Evolutionary conservation across 2,888 invertebrate genomes (phyloP).

Genomic region (Drosophila bunnanda): DNA sequence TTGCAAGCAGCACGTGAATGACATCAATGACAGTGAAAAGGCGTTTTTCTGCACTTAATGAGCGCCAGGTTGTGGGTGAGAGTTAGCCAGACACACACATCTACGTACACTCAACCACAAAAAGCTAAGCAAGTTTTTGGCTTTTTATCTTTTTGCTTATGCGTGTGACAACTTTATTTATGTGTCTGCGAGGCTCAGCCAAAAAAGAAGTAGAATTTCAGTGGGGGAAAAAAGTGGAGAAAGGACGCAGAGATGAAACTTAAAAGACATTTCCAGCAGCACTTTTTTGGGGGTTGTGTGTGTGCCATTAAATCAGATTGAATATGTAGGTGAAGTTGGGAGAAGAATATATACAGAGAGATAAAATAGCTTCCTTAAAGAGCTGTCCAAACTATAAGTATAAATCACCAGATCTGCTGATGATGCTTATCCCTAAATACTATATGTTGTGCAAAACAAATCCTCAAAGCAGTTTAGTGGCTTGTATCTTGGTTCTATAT

Average conservation of each 20-base stretch:
- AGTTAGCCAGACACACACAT: slow-evolving; percentile 26
- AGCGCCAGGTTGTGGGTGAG: slow-evolving; percentile 41
- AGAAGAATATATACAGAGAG: slow-evolving; percentile 1
- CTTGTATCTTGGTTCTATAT: not conserved
- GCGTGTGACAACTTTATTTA: slow-evolving; percentile 73
- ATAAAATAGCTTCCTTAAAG: slow-evolving; percentile 32
- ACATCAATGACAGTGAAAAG: slow-evolving; percentile 78
- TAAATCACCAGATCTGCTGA: slow-evolving; percentile 27
- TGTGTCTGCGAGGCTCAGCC: slow-evolving; percentile 66
- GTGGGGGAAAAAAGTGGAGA: slow-evolving; percentile 12
- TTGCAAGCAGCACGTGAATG: slow-evolving; percentile 69
- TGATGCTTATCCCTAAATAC: slow-evolving; percentile 4
- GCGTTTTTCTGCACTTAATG: slow-evolving; percentile 78
- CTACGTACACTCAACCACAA: not conserved
- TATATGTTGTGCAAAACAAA: slow-evolving; percentile 4
- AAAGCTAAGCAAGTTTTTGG: slow-evolving; percentile 61
- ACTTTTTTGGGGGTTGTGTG: slow-evolving; percentile 32
- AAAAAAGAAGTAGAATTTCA: slow-evolving; percentile 19
- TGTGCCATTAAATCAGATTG: slow-evolving; percentile 53
- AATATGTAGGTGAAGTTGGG: slow-evolving; percentile 57
- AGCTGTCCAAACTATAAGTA: slow-evolving; percentile 34
- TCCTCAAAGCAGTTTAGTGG: no score
- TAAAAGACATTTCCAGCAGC: slow-evolving; percentile 60
- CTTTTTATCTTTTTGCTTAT: slow-evolving; percentile 68
- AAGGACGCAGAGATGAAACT: slow-evolving; percentile 50